A percentile compares a stretch with the other conserved stretches of the same genome.
phyloP scores from a whole-genome alignment of 2,113 vertebrate species.

The Chitala chitala region DNA sequence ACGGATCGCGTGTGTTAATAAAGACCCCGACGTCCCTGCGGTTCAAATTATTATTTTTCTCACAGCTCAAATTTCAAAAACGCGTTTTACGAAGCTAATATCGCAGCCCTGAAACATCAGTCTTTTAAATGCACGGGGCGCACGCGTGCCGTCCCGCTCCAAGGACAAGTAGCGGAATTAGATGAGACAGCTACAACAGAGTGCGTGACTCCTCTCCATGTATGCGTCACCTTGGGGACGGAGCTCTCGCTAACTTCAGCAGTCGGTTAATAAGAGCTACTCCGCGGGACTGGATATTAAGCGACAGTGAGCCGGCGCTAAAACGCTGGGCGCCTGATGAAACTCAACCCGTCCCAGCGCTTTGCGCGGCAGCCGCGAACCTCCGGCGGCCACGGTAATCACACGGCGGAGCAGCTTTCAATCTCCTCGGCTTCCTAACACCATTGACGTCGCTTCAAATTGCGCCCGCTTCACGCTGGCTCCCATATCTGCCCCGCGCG shows the following conservation, averaged over 20 bases:
- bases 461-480: constrained; percentile 68
- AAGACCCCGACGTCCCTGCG: background rate
- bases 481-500: constrained; percentile 44
- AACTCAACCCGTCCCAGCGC: constrained; percentile 72
- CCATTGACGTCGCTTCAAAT: constrained; percentile 74
- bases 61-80: constrained; percentile 5
- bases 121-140: background rate
- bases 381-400: constrained; percentile 69
- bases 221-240: constrained; percentile 29
- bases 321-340: constrained; percentile 72
- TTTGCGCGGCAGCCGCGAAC: constrained; percentile 59
- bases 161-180: constrained; percentile 15
- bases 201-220: constrained; percentile 25
- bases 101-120: background rate
- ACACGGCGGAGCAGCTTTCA: constrained; percentile 66
- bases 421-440: constrained; percentile 71
- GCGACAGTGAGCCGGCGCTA: constrained; percentile 47
- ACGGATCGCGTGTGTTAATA: background rate
- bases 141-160: background rate
- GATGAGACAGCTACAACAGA: constrained; percentile 31
- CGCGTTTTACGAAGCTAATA: background rate
- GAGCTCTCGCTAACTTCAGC: constrained; percentile 28
- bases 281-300: constrained; percentile 71
- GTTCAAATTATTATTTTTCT: background rate
- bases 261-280: constrained; percentile 47